These are phyloP conservation scores for Automeris io DNA, from an alignment of 2,888 invertebrate genomes.

Conservation along the genomic window DNA sequence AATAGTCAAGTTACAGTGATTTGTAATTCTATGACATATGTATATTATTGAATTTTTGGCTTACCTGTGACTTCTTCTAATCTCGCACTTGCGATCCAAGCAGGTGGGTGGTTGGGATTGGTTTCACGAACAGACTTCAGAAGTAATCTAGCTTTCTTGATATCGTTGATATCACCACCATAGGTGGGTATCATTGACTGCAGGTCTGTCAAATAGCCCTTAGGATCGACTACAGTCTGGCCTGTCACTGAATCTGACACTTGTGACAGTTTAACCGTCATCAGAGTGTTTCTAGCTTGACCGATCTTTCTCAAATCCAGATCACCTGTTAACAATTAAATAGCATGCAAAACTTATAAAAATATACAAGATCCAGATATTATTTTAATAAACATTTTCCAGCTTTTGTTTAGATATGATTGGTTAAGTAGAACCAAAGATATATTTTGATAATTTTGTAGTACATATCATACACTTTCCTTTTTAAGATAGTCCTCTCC, in stretches of 20 bases:
- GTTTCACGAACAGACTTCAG: conserved; percentile 98
- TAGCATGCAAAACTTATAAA: too few species aligned
- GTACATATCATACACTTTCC: too few species aligned
- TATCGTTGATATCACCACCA: conserved; percentile 98
- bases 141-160: conserved; percentile 96
- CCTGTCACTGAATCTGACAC: conserved; percentile 99
- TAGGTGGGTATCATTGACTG: conserved; percentile 99
- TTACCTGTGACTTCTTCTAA: conserved; percentile 98
- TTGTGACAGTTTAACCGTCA: conserved; percentile 99
- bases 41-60: conserved; percentile 36
- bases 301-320: conserved; percentile 99
- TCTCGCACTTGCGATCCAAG: conserved; percentile 99
- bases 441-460: too few species aligned
- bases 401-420: too few species aligned
- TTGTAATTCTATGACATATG: too few species aligned
- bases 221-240: conserved; percentile 99
- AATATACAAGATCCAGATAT: too few species aligned
- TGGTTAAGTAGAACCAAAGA: too few species aligned
- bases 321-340: too few species aligned
- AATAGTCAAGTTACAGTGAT: too few species aligned
- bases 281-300: conserved; percentile 98
- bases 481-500: too few species aligned
- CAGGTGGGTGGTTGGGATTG: conserved; percentile 99
- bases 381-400: too few species aligned
- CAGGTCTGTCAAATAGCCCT: conserved; percentile 99